These are phyloP conservation scores for Synergus umbraculus DNA, from an alignment of 2,888 invertebrate species.

Conservation along the genomic window DNA sequence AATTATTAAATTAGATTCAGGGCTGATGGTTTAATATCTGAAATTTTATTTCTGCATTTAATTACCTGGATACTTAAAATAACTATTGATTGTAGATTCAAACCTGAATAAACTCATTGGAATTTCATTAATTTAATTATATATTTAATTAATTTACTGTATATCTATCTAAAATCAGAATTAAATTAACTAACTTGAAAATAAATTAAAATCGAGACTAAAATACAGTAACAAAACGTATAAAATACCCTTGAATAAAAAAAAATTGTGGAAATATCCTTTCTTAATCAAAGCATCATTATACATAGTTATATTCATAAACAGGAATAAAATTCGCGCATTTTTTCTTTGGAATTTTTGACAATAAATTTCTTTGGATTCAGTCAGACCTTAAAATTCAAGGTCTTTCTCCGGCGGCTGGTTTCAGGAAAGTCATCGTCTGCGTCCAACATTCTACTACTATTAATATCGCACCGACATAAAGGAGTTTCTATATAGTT, in stretches of 20 bases:
- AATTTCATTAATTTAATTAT: too few relatives aligned
- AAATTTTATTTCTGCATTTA: not conserved
- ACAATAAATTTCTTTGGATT: constrained; percentile 1
- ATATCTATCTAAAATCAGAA: too few relatives aligned
- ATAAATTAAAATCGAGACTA: too few relatives aligned
- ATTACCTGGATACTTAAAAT: too few relatives aligned
- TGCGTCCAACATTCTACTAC: constrained; percentile 26
- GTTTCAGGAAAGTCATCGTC: constrained; percentile 40
- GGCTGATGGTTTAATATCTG: not conserved
- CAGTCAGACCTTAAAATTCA: constrained; percentile 18
- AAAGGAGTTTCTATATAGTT: constrained; percentile 2
- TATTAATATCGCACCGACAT: constrained; percentile 28
- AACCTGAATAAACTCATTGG: too few relatives aligned
- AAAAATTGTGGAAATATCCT: too few relatives aligned
- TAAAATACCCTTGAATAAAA: too few relatives aligned
- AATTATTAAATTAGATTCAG: not conserved
- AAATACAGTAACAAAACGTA: too few relatives aligned
- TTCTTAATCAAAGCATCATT: too few relatives aligned
- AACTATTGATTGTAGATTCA: too few relatives aligned
- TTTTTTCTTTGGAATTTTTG: constrained; percentile 25
- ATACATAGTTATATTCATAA: not conserved
- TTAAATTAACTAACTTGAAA: too few relatives aligned
- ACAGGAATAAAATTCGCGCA: not conserved
- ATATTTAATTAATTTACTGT: too few relatives aligned
- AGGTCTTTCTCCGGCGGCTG: constrained; percentile 16